phyloP scores from a whole-genome alignment of 2,888 invertebrate species.

The Papilio gigon region DNA sequence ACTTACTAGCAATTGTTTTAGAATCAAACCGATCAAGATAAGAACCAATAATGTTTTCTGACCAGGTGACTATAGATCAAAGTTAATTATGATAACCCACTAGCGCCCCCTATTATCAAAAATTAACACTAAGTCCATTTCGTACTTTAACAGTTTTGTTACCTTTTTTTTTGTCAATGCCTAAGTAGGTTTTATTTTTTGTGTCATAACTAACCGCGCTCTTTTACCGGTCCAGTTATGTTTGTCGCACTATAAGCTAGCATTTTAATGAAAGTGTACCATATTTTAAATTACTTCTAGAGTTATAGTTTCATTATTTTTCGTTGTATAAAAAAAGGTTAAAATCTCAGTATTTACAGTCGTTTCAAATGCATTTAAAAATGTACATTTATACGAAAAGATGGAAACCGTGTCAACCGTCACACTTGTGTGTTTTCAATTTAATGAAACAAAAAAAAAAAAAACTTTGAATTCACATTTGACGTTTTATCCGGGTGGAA shows the following conservation, averaged over 20 bases:
- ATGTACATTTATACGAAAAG: conserved; percentile 1
- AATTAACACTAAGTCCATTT: no score
- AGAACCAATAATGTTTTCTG: no score
- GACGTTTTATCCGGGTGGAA: conserved; percentile 25
- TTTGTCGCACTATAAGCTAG: no score
- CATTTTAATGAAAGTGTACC: background rate
- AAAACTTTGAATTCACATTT: conserved; percentile 21
- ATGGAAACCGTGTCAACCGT: conserved; percentile 13
- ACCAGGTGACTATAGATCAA: no score
- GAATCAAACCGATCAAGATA: background rate
- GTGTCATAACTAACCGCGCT: no score
- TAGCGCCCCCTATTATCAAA: no score
- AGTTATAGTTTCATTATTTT: background rate
- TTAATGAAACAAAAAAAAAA: conserved; percentile 14
- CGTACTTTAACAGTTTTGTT: no score
- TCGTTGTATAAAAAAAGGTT: background rate
- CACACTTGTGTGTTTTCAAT: conserved; percentile 11
- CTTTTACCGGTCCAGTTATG: no score
- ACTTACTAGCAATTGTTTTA: background rate
- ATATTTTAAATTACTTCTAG: background rate
- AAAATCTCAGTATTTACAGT: background rate
- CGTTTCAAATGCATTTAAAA: background rate
- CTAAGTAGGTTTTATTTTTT: no score
- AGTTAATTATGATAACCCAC: no score
- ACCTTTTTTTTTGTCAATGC: no score